Evolutionary conservation across 2,113 vertebrate genomes (phyloP), one percentile per base, ranked within the genome.

Genomic region (Caranx melampygus): DNA sequence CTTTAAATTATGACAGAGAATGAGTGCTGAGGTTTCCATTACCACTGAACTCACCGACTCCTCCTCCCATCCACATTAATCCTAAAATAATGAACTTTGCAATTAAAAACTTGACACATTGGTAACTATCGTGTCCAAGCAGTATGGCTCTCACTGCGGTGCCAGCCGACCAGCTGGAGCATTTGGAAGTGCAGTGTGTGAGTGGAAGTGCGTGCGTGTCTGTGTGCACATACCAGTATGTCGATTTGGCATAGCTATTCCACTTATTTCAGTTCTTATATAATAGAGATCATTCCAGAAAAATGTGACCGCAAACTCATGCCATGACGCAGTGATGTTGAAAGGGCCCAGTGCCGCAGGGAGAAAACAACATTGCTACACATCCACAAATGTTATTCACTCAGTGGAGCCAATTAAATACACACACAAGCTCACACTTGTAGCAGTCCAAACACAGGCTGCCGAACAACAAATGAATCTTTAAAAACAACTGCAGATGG

Each of bases 231-330:
- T 8, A 18, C 47, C 71, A 66, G 78, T 44, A 70, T 79, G 72
- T 82, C 51, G 5, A 66, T 79, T 70, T 85, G 76, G 73, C 78
- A 73, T 3, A 16, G 21, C 47, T 10, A 51, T n/a, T 75, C 68
- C 66, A 42, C 35, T 57, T 68, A 72, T 83, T 85, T 84, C 49
- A 61, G 34, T 72, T 59, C 65, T 91, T 86, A 80, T 21, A 73
- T 81, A 86, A 85, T 58, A 34, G 42, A 33, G 70, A 84, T 77
- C 71, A 64, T 75, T 84, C 79, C 58, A 68, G 66, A 80, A 54
- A 82, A 78, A 87, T 78, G 71, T 81, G 75, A 85, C 61, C 40
- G 31, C 70, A 47, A 78, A 82, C 78, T 81, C 44, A 52, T 40
- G 73, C 42, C 72, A 60, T 79, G 87, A 81, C 47, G 59, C 78